Conservation (phyloP, 2,113 vertebrate genomes). For the Electrona antarctica region DNA sequence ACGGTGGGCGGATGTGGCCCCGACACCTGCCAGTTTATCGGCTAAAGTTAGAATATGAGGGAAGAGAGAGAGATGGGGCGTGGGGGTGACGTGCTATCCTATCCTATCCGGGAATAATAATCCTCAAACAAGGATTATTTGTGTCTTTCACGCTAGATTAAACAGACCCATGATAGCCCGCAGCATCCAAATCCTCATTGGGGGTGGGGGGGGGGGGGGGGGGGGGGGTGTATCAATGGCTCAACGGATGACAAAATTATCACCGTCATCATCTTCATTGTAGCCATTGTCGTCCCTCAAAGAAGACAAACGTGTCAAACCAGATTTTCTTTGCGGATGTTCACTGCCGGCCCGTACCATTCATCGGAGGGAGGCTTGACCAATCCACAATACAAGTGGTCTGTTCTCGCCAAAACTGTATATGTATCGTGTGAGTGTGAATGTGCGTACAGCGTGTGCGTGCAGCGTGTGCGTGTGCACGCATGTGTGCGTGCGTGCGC, state of each 20-base stretch:
- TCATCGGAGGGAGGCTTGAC: too few relatives aligned
- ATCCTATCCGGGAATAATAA: constrained; percentile 53
- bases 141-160: constrained; percentile 69
- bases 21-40: constrained; percentile 46
- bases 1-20: too few relatives aligned
- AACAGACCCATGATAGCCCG: constrained; percentile 56
- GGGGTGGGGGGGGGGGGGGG: constrained; percentile 13
- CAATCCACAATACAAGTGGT: too few relatives aligned
- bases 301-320: too few relatives aligned
- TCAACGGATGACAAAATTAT: constrained; percentile 43
- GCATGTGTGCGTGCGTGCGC: too few relatives aligned
- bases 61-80: constrained; percentile 52
- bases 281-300: background rate
- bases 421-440: too few relatives aligned
- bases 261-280: constrained; percentile 7
- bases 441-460: too few relatives aligned
- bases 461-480: too few relatives aligned
- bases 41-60: background rate
- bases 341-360: too few relatives aligned
- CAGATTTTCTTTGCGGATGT: too few relatives aligned
- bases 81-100: constrained; percentile 26
- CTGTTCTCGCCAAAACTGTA: too few relatives aligned
- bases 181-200: constrained; percentile 30
- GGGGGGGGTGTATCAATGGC: constrained; percentile 36
- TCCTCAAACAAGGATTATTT: constrained; percentile 70